Evolutionary conservation across 2,113 vertebrate genomes (phyloP).

Genomic region (Marcusenius ussheri): DNA sequence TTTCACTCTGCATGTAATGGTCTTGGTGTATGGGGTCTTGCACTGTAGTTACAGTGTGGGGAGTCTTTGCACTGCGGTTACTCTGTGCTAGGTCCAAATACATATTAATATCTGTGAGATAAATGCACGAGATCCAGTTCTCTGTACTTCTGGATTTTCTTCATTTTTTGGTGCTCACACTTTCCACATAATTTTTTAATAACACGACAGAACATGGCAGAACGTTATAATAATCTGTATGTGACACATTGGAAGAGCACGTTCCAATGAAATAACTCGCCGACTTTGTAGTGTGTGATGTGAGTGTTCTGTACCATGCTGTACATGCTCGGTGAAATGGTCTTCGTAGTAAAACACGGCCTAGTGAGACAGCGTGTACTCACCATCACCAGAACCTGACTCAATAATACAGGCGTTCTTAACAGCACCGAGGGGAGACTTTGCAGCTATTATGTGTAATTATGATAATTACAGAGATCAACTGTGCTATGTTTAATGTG

Average conservation of each 20-base stretch:
- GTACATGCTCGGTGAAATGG: neutral
- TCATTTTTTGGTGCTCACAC: neutral
- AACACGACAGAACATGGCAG: neutral
- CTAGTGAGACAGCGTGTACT: neutral
- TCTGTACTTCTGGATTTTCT: neutral
- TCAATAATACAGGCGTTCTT: slow-evolving; percentile 24
- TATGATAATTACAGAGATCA: slow-evolving; percentile 42
- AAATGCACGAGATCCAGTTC: neutral
- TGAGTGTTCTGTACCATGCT: neutral
- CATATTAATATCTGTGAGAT: neutral
- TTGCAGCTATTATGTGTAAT: slow-evolving; percentile 29
- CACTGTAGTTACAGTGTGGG: neutral
- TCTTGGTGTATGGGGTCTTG: neutral
- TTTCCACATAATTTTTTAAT: neutral
- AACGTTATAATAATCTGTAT: neutral
- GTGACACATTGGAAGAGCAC: neutral
- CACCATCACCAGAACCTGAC: neutral
- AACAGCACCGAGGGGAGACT: neutral
- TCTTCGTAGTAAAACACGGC: neutral
- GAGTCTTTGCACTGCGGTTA: neutral
- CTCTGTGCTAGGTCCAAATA: neutral
- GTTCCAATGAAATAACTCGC: neutral
- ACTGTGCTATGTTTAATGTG: slow-evolving; percentile 32
- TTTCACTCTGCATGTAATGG: neutral
- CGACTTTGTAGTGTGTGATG: neutral